A percentile compares a stretch with the other conserved stretches of the same genome.
Evolutionary conservation across 2,113 vertebrate species (phyloP).

Genomic region (Bombycilla garrulus): DNA sequence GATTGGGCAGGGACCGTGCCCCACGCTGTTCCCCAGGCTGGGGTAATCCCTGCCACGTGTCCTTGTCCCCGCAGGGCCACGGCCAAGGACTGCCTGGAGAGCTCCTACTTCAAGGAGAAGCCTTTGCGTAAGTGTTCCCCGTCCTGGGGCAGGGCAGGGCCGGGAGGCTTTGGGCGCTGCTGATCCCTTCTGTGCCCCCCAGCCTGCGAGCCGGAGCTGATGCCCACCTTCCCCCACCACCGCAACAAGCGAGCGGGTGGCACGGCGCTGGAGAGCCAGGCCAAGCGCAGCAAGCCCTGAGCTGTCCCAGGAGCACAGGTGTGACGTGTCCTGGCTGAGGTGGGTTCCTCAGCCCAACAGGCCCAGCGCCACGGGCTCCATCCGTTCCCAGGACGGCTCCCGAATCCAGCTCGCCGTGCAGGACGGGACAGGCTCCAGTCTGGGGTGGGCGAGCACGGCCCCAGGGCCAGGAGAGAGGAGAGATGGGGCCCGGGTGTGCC

Average conservation of each 20-base stretch:
- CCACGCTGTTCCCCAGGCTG: rapidly evolving
- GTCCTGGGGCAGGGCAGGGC: background rate
- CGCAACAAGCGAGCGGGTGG: conserved; percentile 84
- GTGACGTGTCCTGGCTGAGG: rapidly evolving
- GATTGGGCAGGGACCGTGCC: background rate
- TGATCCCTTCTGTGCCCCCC: background rate
- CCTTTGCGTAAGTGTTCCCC: conserved; percentile 84
- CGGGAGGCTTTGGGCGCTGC: rapidly evolving
- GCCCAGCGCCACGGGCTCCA: rapidly evolving
- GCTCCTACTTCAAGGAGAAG: conserved; percentile 98
- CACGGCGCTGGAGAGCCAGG: conserved; percentile 44
- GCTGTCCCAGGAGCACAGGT: rapidly evolving
- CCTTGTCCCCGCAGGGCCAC: conserved; percentile 75
- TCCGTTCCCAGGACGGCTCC: background rate
- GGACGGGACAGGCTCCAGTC: background rate
- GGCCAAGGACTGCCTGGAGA: conserved; percentile 88
- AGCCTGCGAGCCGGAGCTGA: conserved; percentile 94
- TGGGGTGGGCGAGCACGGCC: rapidly evolving
- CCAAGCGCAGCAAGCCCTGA: conserved; percentile 85
- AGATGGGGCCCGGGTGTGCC: rapidly evolving
- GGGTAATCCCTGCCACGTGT: rapidly evolving
- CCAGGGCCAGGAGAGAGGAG: background rate
- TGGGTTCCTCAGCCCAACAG: background rate
- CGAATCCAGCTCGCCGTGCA: rapidly evolving
- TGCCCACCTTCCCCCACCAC: conserved; percentile 98